These are phyloP conservation scores for Aldabrachelys gigantea DNA, from an alignment of 2,113 vertebrate species.

Conservation along the genomic window DNA sequence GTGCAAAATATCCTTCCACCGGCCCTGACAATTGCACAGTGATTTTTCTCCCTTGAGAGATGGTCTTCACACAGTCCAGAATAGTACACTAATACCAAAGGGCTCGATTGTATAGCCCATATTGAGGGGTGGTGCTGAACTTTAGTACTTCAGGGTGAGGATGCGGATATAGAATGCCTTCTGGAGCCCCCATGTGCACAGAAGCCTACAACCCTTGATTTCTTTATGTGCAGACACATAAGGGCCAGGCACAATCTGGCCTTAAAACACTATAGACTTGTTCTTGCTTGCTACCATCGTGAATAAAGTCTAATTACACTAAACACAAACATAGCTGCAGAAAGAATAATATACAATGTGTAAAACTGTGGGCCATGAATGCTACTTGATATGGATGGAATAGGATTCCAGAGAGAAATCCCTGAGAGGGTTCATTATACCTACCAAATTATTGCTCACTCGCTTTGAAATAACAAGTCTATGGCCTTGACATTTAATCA, in stretches of 20 bases:
- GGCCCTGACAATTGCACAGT: neutral
- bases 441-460: constrained; percentile 50
- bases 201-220: constrained; percentile 10
- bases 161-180: constrained; percentile 22
- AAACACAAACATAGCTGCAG: neutral
- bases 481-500: constrained; percentile 74
- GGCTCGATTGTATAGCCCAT: constrained; percentile 30
- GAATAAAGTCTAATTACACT: neutral
- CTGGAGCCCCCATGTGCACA: constrained; percentile 15
- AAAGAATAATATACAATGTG: neutral
- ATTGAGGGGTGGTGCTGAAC: constrained; percentile 17
- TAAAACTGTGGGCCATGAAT: neutral
- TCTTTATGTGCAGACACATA: neutral
- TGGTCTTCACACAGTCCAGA: constrained; percentile 11
- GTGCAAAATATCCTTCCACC: too few relatives aligned
- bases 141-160: constrained; percentile 53
- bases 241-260: neutral
- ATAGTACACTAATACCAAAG: constrained; percentile 38
- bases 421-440: constrained; percentile 32
- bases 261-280: neutral
- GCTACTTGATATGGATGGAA: constrained; percentile 4
- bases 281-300: neutral
- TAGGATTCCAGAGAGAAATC: constrained; percentile 14
- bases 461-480: constrained; percentile 62
- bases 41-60: constrained; percentile 17